Conservation (phyloP, 2,888 invertebrate genomes). For the Eupithecia centaureata region DNA sequence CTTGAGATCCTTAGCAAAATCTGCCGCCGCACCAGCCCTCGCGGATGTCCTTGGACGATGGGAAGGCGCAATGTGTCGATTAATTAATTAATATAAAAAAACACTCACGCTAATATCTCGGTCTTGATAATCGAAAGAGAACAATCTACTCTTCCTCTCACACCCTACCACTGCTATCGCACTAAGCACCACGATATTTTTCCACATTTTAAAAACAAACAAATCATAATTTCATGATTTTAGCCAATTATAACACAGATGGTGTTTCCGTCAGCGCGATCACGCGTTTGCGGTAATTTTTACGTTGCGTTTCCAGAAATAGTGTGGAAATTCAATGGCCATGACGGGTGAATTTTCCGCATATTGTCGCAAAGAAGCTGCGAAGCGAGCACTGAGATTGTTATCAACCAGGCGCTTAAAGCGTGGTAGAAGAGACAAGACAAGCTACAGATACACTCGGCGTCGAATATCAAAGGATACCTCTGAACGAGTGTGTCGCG, state of each 20-base stretch:
- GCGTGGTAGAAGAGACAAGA: not conserved
- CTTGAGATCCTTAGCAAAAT: too few relatives aligned
- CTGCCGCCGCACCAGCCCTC: too few relatives aligned
- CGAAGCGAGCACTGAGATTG: conserved; percentile 22
- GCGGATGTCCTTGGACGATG: too few relatives aligned
- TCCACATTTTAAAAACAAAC: conserved; percentile 49
- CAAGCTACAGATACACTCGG: not conserved
- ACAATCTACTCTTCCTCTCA: conserved; percentile 69
- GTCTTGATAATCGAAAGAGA: conserved; percentile 82
- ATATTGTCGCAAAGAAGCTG: conserved; percentile 61
- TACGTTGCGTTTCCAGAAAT: conserved; percentile 62
- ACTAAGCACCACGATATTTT: conserved; percentile 46
- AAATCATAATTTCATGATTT: conserved; percentile 40
- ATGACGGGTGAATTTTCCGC: conserved; percentile 63
- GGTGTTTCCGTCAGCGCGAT: conserved; percentile 53
- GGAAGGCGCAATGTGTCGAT: too few relatives aligned
- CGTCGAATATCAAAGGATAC: too few relatives aligned
- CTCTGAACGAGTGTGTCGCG: too few relatives aligned
- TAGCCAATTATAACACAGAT: conserved; percentile 33
- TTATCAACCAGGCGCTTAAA: not conserved
- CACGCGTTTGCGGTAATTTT: conserved; percentile 59
- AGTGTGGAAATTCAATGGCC: conserved; percentile 56
- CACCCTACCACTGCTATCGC: conserved; percentile 47
- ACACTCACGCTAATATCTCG: conserved; percentile 84
- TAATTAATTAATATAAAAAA: too few relatives aligned